Evolutionary conservation across 2,797 vertebrate species (phyloP), one percentile per base, ranked within the genome.

Genomic region (Cyclopterus lumpus): DNA sequence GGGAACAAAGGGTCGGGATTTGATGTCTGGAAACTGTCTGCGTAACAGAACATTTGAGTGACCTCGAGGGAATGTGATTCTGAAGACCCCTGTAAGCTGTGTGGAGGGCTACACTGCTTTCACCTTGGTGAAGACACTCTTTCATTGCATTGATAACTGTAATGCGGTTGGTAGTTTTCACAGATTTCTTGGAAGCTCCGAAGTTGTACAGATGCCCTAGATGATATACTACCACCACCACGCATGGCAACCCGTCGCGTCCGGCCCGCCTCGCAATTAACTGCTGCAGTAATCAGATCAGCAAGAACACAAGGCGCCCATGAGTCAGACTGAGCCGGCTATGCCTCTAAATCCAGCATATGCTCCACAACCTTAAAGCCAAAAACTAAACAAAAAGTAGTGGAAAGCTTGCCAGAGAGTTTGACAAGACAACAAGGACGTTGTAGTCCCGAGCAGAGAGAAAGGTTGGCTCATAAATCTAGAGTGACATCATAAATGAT

Each of bases 131-230:
- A 58, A 11, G 26, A 1, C 32, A 26, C 5, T 40, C 58, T 28
- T 40, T 40, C 60, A 12, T 34, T 73, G 40, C 0, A 6, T 8
- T 51, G 49, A 51, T 67, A 57, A 18, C 62, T 34, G 14, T 16
- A 40, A 20, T 59, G 18, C 4, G 14, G 60, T 48, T 53, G 58
- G 38, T n/a, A 64, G 38, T 67, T 60, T 54, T 42, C 30, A 54
- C 32, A 70, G 60, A 60, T 71, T 10, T 44, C 51, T 59, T n/a
- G 42, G 15, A 71, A 57, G 40, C 73, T 73, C 26, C 5, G 30
- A 67, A 73, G 71, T 53, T 73, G 22, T 48, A 71, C 73, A 80
- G n/a, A 46, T 64, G 55, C 63, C 73, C 71, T 73, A 71, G 75
- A 2, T 28, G 26, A 28, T 28, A 82, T 57, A 75, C 64, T 54